Conservation (phyloP, 2,113 vertebrate genomes). For the Dasyprocta punctata region DNA sequence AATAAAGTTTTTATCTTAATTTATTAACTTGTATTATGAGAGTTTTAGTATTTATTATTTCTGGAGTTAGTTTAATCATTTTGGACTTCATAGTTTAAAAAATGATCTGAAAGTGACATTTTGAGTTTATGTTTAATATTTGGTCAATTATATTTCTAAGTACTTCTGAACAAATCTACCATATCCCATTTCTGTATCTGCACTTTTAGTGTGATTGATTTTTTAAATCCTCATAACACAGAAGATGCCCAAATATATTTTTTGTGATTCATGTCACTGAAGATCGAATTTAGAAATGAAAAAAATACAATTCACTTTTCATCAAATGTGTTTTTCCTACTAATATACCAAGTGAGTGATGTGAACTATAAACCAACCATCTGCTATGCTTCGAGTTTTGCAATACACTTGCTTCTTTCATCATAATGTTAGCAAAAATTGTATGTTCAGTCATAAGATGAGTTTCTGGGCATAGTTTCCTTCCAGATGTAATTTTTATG, state of each 20-base stretch:
- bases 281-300: not conserved
- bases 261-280: not conserved
- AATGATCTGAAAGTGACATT: not conserved
- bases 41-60: not conserved
- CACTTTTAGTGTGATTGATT: not conserved
- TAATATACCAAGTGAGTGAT: constrained; percentile 20
- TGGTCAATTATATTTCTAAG: not conserved
- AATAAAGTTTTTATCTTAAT: not conserved
- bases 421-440: not conserved
- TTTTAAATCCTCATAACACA: not conserved
- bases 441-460: not conserved
- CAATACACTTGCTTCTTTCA: constrained; percentile 3
- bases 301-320: not conserved
- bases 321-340: constrained; percentile 48
- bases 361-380: constrained; percentile 40
- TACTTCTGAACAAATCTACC: too few species aligned
- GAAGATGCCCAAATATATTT: not conserved
- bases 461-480: constrained; percentile 16
- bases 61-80: not conserved
- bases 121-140: not conserved
- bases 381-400: not conserved
- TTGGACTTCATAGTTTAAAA: not conserved
- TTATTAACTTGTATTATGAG: not conserved
- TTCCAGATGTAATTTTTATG: constrained; percentile 61
- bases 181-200: not conserved